Base-by-base conservation (phyloP, 2,888 invertebrate genomes). In the Theretra japonica region DNA sequence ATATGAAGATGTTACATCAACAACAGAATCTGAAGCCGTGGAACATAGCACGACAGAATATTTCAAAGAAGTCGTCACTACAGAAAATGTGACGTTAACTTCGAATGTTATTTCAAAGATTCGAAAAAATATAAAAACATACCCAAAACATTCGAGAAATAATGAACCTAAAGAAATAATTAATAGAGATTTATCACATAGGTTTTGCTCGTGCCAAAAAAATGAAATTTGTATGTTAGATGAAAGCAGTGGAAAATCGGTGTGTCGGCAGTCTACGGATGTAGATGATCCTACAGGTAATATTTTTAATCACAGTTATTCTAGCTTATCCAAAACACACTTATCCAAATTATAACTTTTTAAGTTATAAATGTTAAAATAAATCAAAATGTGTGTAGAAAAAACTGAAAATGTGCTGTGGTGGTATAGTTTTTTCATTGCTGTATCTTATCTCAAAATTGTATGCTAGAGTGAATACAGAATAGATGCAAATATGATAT, bases 191-290 rank as follows among this genome's bases (percentile, higher is more conserved):
- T 78, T 91, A 79, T 88, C 91, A 69, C 82, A 87, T 82, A 90
- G 84, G 78, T 93, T 94, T 86, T 95, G 95, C 81, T 90, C 92
- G 90, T 95, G 95, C 91, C 91, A 93, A 89, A 92, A 79, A 75
- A 88, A 89, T 76, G 96, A 96, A 88, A 95, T 96, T 74, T 96
- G 96, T 89, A 95, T 96, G 87, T 95, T 96, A 69, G 93, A 96
- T 78, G 95, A 95, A 79, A 95, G 90, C 77, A 96, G 95, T 80
- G 95, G 95, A 69, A 95, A 95, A 68, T 95, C 96, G 4, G 89
- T 94, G 68, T 96, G 96, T 83, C 93, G 92, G 79, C 82, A 83
- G 57, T 91, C 95, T 7, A 79, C 88, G 23, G 96, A 96, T 82
- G 83, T 86, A 4, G 87, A 92, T 17, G 96, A 96, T 82, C 95